Conservation (phyloP, 2,888 invertebrate genomes). For the Acleris laterana region DNA sequence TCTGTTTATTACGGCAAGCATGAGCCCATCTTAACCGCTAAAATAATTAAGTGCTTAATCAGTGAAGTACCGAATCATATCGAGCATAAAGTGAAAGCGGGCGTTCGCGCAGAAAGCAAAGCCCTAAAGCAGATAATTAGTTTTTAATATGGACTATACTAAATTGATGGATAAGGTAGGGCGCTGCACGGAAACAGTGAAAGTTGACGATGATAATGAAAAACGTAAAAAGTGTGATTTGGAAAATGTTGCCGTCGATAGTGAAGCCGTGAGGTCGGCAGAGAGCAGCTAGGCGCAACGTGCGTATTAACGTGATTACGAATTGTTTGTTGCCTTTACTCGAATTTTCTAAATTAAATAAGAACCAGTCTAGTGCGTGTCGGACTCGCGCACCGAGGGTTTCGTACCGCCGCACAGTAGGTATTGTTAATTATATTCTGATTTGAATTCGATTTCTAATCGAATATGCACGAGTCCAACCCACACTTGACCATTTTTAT, state of each 20-base stretch:
- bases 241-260: slow-evolving; percentile 35
- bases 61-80: slow-evolving; percentile 37
- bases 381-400: too few relatives aligned
- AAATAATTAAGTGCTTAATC: slow-evolving; percentile 38
- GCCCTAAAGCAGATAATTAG: slow-evolving; percentile 47
- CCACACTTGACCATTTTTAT: too few relatives aligned
- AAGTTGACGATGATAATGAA: slow-evolving; percentile 55
- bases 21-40: slow-evolving; percentile 35
- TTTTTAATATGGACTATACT: slow-evolving; percentile 53
- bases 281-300: slow-evolving; percentile 41
- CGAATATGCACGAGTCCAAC: too few relatives aligned
- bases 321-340: too few relatives aligned
- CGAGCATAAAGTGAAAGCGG: slow-evolving; percentile 55
- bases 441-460: too few relatives aligned
- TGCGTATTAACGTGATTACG: slow-evolving; percentile 6
- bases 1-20: slow-evolving; percentile 55
- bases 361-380: too few relatives aligned
- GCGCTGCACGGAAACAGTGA: slow-evolving; percentile 67
- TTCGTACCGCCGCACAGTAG: too few relatives aligned
- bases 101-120: slow-evolving; percentile 42
- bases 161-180: slow-evolving; percentile 57
- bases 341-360: too few relatives aligned
- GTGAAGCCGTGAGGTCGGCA: slow-evolving; percentile 58
- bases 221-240: slow-evolving; percentile 46
- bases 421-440: too few relatives aligned